Conservation (phyloP, 1,140 invertebrate genomes). For the Pemphigus obesinymphae region DNA sequence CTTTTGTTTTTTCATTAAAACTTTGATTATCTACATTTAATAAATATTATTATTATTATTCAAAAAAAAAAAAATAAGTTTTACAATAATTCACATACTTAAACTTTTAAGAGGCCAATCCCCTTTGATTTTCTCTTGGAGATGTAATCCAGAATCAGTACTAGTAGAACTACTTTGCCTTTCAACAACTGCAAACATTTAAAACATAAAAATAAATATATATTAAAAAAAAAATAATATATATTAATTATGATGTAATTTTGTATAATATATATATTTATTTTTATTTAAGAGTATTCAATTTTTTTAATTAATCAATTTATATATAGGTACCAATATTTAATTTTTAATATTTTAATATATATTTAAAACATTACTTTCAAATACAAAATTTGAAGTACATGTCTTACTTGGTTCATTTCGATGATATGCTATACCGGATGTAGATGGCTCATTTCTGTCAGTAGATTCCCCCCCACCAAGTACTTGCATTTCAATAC, state of each 20-base stretch:
- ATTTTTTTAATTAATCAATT: too few relatives aligned
- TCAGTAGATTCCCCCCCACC: conserved; percentile 50
- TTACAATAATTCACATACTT: not conserved
- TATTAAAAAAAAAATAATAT: too few relatives aligned
- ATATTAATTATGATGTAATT: too few relatives aligned
- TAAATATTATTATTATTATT: not conserved
- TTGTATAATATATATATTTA: too few relatives aligned
- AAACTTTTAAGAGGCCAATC: conserved; percentile 18
- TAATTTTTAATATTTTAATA: too few relatives aligned
- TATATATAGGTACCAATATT: too few relatives aligned
- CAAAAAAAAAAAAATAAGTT: not conserved
- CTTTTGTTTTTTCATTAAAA: conserved; percentile 16
- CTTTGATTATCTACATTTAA: not conserved
- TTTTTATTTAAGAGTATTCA: too few relatives aligned
- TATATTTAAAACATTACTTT: too few relatives aligned
- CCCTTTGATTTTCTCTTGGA: conserved; percentile 21
- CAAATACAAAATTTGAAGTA: conserved; percentile 56
- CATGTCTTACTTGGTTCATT: conserved; percentile 52
- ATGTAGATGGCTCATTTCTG: conserved; percentile 51
- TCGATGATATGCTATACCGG: conserved; percentile 54
- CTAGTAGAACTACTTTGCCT: conserved; percentile 28
- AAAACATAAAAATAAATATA: too few relatives aligned
- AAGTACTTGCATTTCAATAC: conserved; percentile 79
- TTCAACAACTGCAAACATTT: conserved; percentile 48
- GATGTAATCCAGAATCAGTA: conserved; percentile 40